Conservation (phyloP, 1,140 invertebrate genomes). For the Nasonia vitripennis region DNA sequence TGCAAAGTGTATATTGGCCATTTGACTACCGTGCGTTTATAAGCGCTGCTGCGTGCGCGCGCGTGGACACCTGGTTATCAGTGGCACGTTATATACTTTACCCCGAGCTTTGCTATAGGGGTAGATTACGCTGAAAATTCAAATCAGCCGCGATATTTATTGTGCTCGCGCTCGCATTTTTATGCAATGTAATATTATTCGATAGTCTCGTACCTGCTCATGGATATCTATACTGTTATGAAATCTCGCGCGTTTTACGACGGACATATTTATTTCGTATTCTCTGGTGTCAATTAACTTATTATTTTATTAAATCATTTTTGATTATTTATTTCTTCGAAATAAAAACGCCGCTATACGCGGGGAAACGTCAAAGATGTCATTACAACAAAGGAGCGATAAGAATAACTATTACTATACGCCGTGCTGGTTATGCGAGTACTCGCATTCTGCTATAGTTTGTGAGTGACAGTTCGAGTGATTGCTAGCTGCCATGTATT, state of each 20-base stretch:
- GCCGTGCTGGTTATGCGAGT: too few species aligned
- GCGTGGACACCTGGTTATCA: constrained; percentile 6
- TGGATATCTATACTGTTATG: background rate
- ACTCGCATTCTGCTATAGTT: too few species aligned
- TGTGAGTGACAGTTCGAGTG: too few species aligned
- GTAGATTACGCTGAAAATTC: constrained; percentile 9
- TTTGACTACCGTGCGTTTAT: constrained; percentile 22
- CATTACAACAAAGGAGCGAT: too few species aligned
- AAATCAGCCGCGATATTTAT: background rate
- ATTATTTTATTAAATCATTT: background rate
- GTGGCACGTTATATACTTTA: constrained; percentile 21
- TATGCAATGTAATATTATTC: background rate
- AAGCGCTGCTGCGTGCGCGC: background rate
- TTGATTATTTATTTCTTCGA: background rate
- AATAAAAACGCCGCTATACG: background rate
- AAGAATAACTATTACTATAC: too few species aligned
- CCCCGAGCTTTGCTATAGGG: background rate
- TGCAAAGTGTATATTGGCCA: constrained; percentile 14
- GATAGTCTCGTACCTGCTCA: background rate
- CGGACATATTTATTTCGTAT: background rate
- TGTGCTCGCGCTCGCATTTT: background rate
- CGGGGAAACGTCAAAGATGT: too few species aligned
- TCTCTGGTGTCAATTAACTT: background rate
- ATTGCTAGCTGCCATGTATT: too few species aligned
- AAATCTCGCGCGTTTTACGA: background rate